phyloP scores from a whole-genome alignment of 64 coral and sea anemone species.

The Montipora foliosa region DNA sequence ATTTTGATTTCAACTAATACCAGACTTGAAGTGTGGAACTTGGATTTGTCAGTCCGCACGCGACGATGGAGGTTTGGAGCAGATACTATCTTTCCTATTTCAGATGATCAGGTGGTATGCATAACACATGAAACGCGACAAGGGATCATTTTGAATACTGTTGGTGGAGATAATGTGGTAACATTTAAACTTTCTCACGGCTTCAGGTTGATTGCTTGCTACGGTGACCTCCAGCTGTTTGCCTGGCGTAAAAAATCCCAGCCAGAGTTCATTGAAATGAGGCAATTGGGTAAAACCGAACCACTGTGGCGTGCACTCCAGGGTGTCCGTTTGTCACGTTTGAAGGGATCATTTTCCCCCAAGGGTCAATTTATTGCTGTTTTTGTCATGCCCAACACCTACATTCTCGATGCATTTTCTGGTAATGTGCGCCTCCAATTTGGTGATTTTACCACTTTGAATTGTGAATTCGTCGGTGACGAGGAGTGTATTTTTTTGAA shows the following conservation, averaged over 20 bases:
- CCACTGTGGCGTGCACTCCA: no score
- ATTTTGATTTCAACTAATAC: not conserved
- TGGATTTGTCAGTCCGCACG: not conserved
- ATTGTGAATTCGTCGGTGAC: not conserved
- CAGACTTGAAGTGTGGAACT: not conserved
- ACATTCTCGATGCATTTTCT: not conserved
- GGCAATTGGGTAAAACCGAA: no score
- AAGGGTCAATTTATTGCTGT: not conserved
- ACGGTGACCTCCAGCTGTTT: not conserved
- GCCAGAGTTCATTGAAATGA: no score
- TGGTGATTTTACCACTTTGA: no score
- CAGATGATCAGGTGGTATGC: not conserved
- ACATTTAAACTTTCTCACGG: not conserved
- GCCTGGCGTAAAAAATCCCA: not conserved
- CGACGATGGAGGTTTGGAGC: not conserved
- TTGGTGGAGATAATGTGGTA: no score
- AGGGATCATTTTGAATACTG: not conserved
- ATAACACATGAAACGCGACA: not conserved
- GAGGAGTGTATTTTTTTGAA: not conserved
- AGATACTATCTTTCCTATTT: not conserved
- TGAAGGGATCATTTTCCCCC: not conserved
- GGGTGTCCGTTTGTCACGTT: rapidly evolving
- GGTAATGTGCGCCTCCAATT: no score
- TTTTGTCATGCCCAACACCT: no score
- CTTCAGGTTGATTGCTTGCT: not conserved